Evolutionary conservation across 1,140 invertebrate species (phyloP).

Genomic region (Drosophila saltans): DNA sequence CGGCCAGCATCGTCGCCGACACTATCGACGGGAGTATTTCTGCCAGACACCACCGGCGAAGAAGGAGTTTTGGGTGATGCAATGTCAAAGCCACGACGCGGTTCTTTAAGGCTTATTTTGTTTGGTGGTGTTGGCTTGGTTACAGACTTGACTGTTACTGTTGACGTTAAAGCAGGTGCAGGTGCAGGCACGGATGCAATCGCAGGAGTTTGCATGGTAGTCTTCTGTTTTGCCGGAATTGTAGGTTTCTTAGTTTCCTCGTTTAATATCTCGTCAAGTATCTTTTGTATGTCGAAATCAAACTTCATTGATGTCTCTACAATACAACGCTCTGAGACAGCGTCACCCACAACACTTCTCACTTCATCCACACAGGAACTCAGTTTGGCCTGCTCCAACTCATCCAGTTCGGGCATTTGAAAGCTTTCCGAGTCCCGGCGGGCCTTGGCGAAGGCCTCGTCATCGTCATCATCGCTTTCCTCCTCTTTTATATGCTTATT

Average conservation of each 20-base stretch:
- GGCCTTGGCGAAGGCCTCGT: slow-evolving; percentile 61
- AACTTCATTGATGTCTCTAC: slow-evolving; percentile 87
- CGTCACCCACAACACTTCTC: slow-evolving; percentile 91
- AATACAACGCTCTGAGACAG: slow-evolving; percentile 88
- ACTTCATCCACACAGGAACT: slow-evolving; percentile 93
- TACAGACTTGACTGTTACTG: slow-evolving; percentile 23
- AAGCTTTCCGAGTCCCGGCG: slow-evolving; percentile 78
- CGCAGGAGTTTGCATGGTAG: not conserved
- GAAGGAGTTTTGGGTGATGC: slow-evolving; percentile 75
- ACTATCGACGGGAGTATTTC: slow-evolving; percentile 83
- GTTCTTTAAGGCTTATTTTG: slow-evolving; percentile 60
- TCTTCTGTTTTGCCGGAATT: not conserved
- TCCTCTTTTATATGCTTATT: slow-evolving; percentile 91
- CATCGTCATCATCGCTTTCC: slow-evolving; percentile 84
- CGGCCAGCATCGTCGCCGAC: slow-evolving; percentile 40
- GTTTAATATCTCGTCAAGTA: slow-evolving; percentile 89
- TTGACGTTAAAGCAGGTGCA: slow-evolving; percentile 6
- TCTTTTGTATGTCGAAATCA: slow-evolving; percentile 89
- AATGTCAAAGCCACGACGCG: slow-evolving; percentile 84
- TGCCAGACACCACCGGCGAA: slow-evolving; percentile 86
- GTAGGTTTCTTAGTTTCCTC: slow-evolving; percentile 63
- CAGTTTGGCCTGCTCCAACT: slow-evolving; percentile 89
- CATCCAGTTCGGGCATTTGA: slow-evolving; percentile 85
- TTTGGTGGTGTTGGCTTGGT: slow-evolving; percentile 50
- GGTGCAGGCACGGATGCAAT: slow-evolving; percentile 25